Percentiles rank a stretch among this genome's conserved stretches.
Evolutionary conservation across 2,888 invertebrate genomes (phyloP).

Genomic region (Nephrotoma guestfalica): DNA sequence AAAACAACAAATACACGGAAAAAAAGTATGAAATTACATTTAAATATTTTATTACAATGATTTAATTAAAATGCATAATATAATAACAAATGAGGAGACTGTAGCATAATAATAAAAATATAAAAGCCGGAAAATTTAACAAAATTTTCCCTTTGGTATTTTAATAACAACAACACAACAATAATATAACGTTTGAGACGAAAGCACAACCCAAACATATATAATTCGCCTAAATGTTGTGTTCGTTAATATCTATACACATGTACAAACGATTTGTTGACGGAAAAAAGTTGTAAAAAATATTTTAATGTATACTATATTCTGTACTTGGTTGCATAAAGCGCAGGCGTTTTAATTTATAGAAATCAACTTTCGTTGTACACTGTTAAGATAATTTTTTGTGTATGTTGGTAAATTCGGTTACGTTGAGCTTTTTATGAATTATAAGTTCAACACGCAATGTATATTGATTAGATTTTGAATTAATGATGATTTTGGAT

Average conservation of each 20-base stretch:
- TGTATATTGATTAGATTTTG: not conserved
- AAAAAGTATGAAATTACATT: not conserved
- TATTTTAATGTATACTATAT: not conserved
- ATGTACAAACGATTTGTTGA: not conserved
- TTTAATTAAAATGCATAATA: not conserved
- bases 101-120: not conserved
- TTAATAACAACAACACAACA: not conserved
- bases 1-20: not conserved
- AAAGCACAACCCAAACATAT: not conserved
- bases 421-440: not conserved
- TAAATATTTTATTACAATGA: not conserved
- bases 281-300: not conserved
- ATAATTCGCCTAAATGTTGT: not conserved
- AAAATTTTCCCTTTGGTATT: not conserved
- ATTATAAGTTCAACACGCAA: not conserved
- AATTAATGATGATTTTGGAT: not conserved
- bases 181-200: not conserved
- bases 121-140: not conserved
- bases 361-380: not conserved
- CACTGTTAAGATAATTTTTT: not conserved
- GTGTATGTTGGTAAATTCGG: not conserved
- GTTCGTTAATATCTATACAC: not conserved
- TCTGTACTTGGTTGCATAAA: not conserved
- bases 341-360: not conserved
- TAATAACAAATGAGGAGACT: not conserved